Conservation (phyloP, 1,140 invertebrate species). For the Leptinotarsa defecta region DNA sequence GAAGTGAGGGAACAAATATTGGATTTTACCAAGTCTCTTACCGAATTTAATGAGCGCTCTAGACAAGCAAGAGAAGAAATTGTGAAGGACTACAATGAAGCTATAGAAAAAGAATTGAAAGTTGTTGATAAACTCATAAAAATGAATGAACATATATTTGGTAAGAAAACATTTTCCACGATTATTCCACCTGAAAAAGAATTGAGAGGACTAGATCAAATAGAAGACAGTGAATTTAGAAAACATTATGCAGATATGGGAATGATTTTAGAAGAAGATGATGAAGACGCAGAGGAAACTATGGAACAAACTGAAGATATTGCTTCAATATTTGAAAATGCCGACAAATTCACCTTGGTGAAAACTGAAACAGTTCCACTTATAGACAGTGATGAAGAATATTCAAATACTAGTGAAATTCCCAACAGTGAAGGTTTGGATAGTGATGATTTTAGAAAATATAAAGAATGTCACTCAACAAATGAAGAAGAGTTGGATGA, state of each 20-base stretch:
- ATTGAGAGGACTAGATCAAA: constrained; percentile 15
- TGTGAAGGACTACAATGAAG: constrained; percentile 42
- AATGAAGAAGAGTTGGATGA: constrained; percentile 26
- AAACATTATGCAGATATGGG: constrained; percentile 41
- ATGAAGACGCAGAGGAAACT: constrained; percentile 20
- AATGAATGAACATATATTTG: constrained; percentile 16
- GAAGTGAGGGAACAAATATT: constrained; percentile 43
- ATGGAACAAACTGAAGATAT: constrained; percentile 11
- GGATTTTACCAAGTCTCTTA: constrained; percentile 40
- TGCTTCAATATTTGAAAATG: not conserved
- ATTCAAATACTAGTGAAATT: constrained; percentile 4
- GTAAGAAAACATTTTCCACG: not conserved
- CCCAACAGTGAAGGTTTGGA: constrained; percentile 6
- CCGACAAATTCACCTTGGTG: not conserved
- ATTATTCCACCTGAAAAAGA: not conserved
- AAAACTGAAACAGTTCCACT: not conserved
- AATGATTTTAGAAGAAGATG: constrained; percentile 31
- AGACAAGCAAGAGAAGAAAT: constrained; percentile 37
- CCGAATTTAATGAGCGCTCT: constrained; percentile 43
- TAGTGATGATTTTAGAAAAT: constrained; percentile 16
- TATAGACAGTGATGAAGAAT: not conserved
- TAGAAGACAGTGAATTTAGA: constrained; percentile 31
- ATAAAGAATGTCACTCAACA: constrained; percentile 17
- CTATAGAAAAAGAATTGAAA: constrained; percentile 35
- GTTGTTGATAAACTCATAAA: constrained; percentile 36